Evolutionary conservation across 2,888 invertebrate species (phyloP), one percentile per base, ranked within the genome.

Genomic region (Auanema freiburgensis): DNA sequence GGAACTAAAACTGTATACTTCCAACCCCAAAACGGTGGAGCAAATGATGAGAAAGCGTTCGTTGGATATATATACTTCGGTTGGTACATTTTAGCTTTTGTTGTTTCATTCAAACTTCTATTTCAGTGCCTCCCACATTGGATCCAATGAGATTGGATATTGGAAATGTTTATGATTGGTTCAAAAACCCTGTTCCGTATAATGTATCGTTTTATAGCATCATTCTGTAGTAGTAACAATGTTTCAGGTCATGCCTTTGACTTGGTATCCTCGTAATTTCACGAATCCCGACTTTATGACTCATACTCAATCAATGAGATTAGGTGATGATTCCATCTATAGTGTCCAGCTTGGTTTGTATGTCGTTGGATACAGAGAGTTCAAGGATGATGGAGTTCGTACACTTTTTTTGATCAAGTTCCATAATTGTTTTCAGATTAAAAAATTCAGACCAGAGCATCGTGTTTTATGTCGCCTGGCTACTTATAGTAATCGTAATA

Each of bases 31-130:
- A 66, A 67, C 33, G 76, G 77, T 52, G 74, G 72, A 44, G 79
- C 79, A 1, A 79, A 77, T 59, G 80, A 79, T 63, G 80, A 83
- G 55, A 83, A 81, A 58, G 82, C 83, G 12, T 83, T 77, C 63
- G 79, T 82, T 14, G 83, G 83, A 14, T 83, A 77, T 51, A 77
- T 83, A 40, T 83, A 83, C 60, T 83, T 84, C 61, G 83, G 79
- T 79, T 24, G 24, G 67, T 57, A 41, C 1, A 16, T 21, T 33
- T 40, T 42, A 8, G 14, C 54, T 21, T 46, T 46, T 18, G 46
- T 5, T 46, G 10, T 5, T 46, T 8, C 41, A 11, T 24, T 16
- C 21, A 50, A 42, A 21, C 5, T 11, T 21, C 3, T n/a, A 1
- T 63, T 76, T 57, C 44, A 79, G 79, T 83, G 1, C 83, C 83